Evolutionary conservation across 2,888 invertebrate species (phyloP).

Genomic region (Eilema caniola): DNA sequence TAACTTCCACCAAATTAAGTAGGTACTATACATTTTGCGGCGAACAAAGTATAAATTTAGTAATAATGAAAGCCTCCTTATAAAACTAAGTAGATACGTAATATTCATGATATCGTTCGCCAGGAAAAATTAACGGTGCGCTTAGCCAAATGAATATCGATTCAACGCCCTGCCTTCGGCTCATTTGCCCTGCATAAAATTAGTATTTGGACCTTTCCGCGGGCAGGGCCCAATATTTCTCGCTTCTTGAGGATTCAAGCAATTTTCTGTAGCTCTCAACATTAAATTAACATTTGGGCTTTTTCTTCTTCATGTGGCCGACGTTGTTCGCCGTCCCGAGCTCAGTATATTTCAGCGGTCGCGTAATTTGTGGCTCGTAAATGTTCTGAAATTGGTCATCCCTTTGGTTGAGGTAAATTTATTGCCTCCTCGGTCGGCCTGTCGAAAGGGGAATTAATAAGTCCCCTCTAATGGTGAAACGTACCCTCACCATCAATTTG

Average conservation of each 20-base stretch:
- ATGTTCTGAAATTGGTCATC: conserved; percentile 88
- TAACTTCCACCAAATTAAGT: conserved; percentile 21
- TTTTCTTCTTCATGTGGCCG: conserved; percentile 78
- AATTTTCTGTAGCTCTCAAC: conserved; percentile 83
- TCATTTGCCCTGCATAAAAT: conserved; percentile 84
- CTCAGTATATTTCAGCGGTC: conserved; percentile 86
- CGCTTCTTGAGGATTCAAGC: conserved; percentile 78
- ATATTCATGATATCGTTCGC: conserved; percentile 74
- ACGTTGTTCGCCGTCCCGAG: conserved; percentile 72
- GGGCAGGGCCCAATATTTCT: conserved; percentile 76
- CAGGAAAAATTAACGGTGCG: conserved; percentile 76
- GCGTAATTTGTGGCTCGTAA: conserved; percentile 87
- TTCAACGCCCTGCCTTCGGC: conserved; percentile 70
- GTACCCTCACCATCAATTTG: conserved; percentile 86
- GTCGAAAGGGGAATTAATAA: conserved; percentile 87
- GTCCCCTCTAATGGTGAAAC: conserved; percentile 86
- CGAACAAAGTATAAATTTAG: conserved; percentile 47
- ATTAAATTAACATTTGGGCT: conserved; percentile 86
- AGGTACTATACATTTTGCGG: conserved; percentile 30
- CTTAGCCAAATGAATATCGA: conserved; percentile 82
- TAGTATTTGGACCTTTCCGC: conserved; percentile 79
- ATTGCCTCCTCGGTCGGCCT: conserved; percentile 85
- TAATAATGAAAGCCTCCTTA: conserved; percentile 52
- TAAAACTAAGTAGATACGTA: conserved; percentile 64
- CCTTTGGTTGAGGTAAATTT: conserved; percentile 87